Percentiles rank a stretch among this genome's conserved stretches.
phyloP scores from a whole-genome alignment of 2,113 vertebrate species.

The Murina feae region DNA sequence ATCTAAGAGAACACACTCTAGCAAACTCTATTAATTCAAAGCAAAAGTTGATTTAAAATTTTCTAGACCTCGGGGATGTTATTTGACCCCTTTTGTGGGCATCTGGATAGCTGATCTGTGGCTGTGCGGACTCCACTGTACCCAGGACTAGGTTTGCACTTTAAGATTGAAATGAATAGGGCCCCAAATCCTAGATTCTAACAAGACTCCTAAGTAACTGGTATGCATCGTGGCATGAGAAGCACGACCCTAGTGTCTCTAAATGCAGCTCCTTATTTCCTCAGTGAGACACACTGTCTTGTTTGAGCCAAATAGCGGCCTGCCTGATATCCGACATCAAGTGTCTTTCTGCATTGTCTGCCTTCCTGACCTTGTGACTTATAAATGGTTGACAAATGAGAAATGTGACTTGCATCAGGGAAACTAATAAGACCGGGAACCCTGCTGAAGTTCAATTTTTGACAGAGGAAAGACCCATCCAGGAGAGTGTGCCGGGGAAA shows the following conservation, averaged over 20 bases:
- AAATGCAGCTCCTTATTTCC: background rate
- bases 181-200: background rate
- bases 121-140: background rate
- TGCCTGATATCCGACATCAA: background rate
- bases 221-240: background rate
- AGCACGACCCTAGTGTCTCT: accelerated
- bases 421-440: slow-evolving; percentile 35
- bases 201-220: background rate
- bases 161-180: background rate
- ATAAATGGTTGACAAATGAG: slow-evolving; percentile 36
- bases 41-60: background rate
- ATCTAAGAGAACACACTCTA: background rate
- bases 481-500: slow-evolving; percentile 10
- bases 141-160: background rate
- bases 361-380: background rate
- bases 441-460: slow-evolving; percentile 52
- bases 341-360: background rate
- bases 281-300: background rate
- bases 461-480: slow-evolving; percentile 29
- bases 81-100: background rate
- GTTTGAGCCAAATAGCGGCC: background rate
- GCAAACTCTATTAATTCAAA: background rate
- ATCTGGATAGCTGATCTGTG: background rate
- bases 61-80: background rate
- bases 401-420: slow-evolving; percentile 34